These are phyloP conservation scores for Sebastes hubbsi DNA, from an alignment of 2,797 vertebrate species.

Conservation along the genomic window DNA sequence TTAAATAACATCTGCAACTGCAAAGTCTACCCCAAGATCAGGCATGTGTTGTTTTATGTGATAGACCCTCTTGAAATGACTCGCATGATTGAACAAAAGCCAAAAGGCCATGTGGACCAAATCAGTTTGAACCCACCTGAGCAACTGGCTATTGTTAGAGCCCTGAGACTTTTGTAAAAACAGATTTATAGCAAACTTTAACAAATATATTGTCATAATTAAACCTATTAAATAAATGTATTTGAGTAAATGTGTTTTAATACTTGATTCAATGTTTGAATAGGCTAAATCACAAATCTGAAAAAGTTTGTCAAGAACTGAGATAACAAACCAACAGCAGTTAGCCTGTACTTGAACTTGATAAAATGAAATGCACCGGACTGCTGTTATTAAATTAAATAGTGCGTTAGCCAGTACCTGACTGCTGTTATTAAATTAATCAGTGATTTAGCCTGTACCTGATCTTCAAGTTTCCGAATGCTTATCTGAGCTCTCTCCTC, in stretches of 20 bases:
- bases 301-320: background rate
- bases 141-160: too few relatives aligned
- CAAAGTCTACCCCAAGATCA: background rate
- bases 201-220: too few relatives aligned
- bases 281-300: background rate
- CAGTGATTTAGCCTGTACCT: constrained; percentile 74
- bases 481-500: constrained; percentile 80
- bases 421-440: background rate
- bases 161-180: too few relatives aligned
- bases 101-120: too few relatives aligned
- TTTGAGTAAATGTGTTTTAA: background rate
- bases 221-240: too few relatives aligned
- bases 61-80: too few relatives aligned
- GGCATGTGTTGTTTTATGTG: background rate
- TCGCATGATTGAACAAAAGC: too few relatives aligned
- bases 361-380: background rate
- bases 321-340: background rate
- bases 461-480: constrained; percentile 81
- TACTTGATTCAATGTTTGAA: background rate
- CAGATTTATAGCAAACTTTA: too few relatives aligned
- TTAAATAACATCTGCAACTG: too few relatives aligned
- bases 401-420: constrained; percentile 77
- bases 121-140: too few relatives aligned
- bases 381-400: background rate
- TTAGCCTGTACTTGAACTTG: background rate